Evolutionary conservation across 2,888 invertebrate species (phyloP), one percentile per base, ranked within the genome.

Genomic region (Hirtodrosophila duncani): DNA sequence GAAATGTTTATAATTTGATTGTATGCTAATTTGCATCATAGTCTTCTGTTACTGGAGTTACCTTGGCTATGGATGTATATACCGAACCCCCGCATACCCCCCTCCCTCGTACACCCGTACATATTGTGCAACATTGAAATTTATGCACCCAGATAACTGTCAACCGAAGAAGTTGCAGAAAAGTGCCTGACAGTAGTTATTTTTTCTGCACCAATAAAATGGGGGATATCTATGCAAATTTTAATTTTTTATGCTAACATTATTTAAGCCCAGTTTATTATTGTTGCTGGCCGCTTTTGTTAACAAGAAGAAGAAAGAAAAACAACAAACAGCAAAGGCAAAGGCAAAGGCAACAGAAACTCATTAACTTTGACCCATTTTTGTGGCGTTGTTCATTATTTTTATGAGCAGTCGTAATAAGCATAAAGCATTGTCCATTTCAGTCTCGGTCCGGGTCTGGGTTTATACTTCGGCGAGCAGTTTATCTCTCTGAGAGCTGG

Each of bases 1-100:
- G 57, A 68, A 80, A 74, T 77, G 48, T 60, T 71, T 79, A 71
- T 53, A 64, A 61, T 65, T 67, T 63, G 63, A 78, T 78, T 77
- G 79, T 81, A 70, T 81, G 75, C 75, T 51, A 74, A 81, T 78
- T 74, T 64, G 52, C 55, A 58, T 49, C 55, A 48, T 41, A 34
- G 51, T 38, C 41, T 44, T 42, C 30, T 1, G 18, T 17, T 2
- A 11, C 26, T 24, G 11, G 8, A 24, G 13, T 27, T 26, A 13
- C 17, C 26, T 7, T 27, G 16, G 26, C 20, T 50, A 29, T 29
- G 36, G 39, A n/a, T n/a, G n/a, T n/a, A n/a, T n/a, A n/a, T n/a
- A n/a, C n/a, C n/a, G n/a, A n/a, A n/a, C n/a, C n/a, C n/a, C n/a
- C n/a, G n/a, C n/a, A n/a, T n/a, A n/a, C n/a, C n/a, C n/a, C n/a